These are phyloP conservation scores for Trissoscelio sp. DNA, from an alignment of 2,888 invertebrate genomes.

Conservation along the genomic window DNA sequence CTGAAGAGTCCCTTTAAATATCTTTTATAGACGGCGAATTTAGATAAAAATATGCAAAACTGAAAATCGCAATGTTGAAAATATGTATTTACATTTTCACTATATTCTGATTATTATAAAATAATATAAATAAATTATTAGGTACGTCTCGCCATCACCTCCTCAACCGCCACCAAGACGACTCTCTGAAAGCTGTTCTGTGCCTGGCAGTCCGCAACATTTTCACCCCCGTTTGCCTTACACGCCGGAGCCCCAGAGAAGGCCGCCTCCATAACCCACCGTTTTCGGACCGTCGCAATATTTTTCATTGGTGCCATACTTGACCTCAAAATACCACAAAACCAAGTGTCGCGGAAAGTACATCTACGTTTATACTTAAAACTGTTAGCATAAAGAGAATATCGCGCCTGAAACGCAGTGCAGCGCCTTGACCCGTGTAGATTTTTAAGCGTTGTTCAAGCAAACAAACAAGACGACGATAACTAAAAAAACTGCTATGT, in stretches of 20 bases:
- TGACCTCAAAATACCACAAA: conserved; percentile 72
- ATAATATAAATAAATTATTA: conserved; percentile 71
- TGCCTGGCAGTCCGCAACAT: conserved; percentile 89
- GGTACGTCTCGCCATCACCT: conserved; percentile 86
- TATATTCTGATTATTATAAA: too few species aligned
- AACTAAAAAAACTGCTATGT: conserved; percentile 5
- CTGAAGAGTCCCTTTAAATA: too few species aligned
- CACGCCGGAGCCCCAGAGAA: conserved; percentile 84
- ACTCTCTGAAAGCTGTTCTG: conserved; percentile 87
- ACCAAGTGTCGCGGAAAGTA: conserved; percentile 46
- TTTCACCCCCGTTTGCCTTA: conserved; percentile 85
- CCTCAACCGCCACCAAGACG: conserved; percentile 87
- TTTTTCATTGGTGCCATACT: conserved; percentile 78
- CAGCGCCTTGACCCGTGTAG: conserved; percentile 22
- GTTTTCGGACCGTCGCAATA: conserved; percentile 73
- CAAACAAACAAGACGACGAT: conserved; percentile 50
- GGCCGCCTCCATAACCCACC: conserved; percentile 81
- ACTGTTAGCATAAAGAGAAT: conserved; percentile 6
- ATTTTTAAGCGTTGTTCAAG: conserved; percentile 60
- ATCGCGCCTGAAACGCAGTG: background rate
- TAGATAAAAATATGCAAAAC: too few species aligned
- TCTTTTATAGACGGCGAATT: too few species aligned
- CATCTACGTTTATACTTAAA: conserved; percentile 44
- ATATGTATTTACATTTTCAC: too few species aligned
- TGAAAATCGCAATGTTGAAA: too few species aligned